Base-by-base conservation (phyloP, 2,113 vertebrate genomes). In the Myiagra hebetior region DNA sequence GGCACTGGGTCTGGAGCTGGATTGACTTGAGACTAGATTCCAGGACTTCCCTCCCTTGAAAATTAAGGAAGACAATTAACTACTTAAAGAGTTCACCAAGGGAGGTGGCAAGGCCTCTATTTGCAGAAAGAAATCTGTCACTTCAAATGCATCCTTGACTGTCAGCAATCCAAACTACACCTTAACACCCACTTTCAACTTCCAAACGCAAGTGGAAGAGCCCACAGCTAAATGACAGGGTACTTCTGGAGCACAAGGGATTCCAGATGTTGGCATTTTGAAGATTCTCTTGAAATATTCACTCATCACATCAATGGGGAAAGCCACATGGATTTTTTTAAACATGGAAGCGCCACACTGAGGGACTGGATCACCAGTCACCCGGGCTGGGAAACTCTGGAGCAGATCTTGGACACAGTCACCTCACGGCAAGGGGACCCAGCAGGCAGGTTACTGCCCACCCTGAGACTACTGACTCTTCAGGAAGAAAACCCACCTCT, bases 351-450 rank as follows among this genome's bases (percentile, higher is more conserved):
- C 52, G 52, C 33, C 33, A 22, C 47, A 26, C 0, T 10, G 55
- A 63, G 22, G n/a, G 52, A 11, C 1, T 26, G 46, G 79, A 35
- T 73, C 24, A 35, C 8, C 53, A 55, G 26, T 46, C 42, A 69
- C 31, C 4, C 0, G 0, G 23, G 70, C 16, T 56, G 44, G 53
- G 67, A 80, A 79, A 50, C 17, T 2, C 3, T 12, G 39, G 31
- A 4, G 4, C 60, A 57, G 47, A 55, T 21, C 42, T 23, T 5
- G 5, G 26, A 22, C 2, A 22, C 2, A 4, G 17, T 6, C n/a
- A 19, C 24, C 15, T 39, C 64, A 17, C 0, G 0, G 73, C 17
- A 41, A 33, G 13, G 37, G 13, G 46, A 73, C 3, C 47, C 41
- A 42, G 50, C 19, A 33, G 4, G 2, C 59, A 57, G 63, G 49